phyloP scores from a whole-genome alignment of 2,888 invertebrate genomes.

The Dendrolimus pini region DNA sequence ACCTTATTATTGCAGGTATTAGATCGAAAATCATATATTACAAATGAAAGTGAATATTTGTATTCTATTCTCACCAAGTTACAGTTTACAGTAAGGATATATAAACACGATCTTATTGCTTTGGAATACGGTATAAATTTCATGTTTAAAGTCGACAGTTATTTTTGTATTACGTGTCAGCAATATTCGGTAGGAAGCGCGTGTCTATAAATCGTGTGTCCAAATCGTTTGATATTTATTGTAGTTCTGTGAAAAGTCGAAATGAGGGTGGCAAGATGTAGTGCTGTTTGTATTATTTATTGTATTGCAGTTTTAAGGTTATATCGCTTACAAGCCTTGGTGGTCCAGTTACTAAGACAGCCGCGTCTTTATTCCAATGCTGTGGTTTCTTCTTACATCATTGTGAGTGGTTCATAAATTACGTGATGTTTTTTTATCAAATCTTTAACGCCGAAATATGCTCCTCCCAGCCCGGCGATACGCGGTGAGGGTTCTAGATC shows the following conservation, averaged over 20 bases:
- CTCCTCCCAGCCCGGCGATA: too few species aligned
- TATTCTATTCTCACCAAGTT: neutral
- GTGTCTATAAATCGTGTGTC: neutral
- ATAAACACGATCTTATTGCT: neutral
- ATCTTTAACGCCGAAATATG: too few species aligned
- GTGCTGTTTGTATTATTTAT: neutral
- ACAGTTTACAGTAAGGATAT: neutral
- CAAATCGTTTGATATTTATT: neutral
- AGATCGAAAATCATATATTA: slow-evolving; percentile 6
- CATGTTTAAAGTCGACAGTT: neutral
- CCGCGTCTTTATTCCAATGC: too few species aligned
- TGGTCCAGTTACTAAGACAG: too few species aligned
- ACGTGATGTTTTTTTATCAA: too few species aligned
- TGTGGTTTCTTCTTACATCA: too few species aligned
- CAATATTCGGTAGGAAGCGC: neutral
- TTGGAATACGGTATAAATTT: neutral
- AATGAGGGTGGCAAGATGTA: neutral
- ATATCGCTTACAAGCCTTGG: too few species aligned
- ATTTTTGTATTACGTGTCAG: neutral
- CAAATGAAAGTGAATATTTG: neutral
- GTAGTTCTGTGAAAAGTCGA: neutral
- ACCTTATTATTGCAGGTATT: slow-evolving; percentile 9
- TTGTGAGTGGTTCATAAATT: too few species aligned
- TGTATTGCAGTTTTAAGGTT: neutral
- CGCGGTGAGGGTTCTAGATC: too few species aligned